Evolutionary conservation across 2,888 invertebrate species (phyloP), one percentile per base, ranked within the genome.

Genomic region (Pheosia gnoma): DNA sequence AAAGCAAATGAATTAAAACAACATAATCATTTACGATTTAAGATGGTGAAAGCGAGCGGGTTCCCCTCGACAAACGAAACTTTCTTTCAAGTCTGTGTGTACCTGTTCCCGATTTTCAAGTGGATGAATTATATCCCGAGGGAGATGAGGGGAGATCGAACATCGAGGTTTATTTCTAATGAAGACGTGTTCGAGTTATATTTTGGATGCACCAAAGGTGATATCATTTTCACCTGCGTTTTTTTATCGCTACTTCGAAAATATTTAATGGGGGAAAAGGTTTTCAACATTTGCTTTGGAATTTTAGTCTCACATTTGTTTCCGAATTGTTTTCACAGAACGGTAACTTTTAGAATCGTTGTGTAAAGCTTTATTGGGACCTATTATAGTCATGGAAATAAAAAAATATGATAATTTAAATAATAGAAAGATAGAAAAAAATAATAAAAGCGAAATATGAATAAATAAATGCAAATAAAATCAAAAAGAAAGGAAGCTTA

Each of bases 1-100:
- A 86, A 91, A 91, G 91, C 91, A 89, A 92, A 91, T 89, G 89
- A 92, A 92, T 93, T 91, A 92, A 92, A 92, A 91, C 88, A 93
- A 92, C 91, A 91, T 91, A 91, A 92, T 92, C 88, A 89, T 91
- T 91, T 90, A 91, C 87, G 90, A 88, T 89, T 90, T 88, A 89
- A 89, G 89, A 87, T 84, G 83, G 83, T 78, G 85, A 86, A 83
- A 86, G 86, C 82, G 84, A 85, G 86, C 81, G 87, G 85, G 83
- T 78, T 86, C 89, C 90, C 91, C 91, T 90, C 88, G 82, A 80
- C 88, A 88, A 88, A 90, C 88, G 84, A 88, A 91, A 91, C 89
- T 90, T 91, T 91, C 90, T 91, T 90, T 93, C 85, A 90, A 92
- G 91, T 91, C 91, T 82, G 85, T 87, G 88, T 87, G 84, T 91